Base-by-base conservation (phyloP, 2,113 vertebrate genomes). In the Barbus barbus region DNA sequence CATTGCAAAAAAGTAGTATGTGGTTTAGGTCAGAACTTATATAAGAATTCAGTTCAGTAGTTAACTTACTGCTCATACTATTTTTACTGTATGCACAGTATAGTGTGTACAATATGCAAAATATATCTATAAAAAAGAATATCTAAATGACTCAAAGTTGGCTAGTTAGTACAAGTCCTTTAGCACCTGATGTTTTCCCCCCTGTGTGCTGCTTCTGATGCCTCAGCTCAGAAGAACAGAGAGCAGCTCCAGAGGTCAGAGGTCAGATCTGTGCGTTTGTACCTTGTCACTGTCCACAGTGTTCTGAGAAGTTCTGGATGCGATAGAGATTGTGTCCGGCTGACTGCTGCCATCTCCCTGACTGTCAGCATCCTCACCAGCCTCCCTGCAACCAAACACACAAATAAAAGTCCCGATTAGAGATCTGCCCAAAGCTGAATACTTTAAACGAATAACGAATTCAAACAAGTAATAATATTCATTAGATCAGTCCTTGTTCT, bases 251-350 rank as follows among this genome's bases (percentile, higher is more conserved):
- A 83, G 58, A 71, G 71, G 14, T 53, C 8, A 38, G 22, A 72
- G 60, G 28, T 26, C 46, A 31, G 71, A 65, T 33, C 24, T 33
- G 56, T 28, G 12, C 78, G 63, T 83, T 92, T 95, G 90, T 97
- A 99, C 98, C 96, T 98, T 99, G 93, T 99, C 98, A 60, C 97
- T 99, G 93, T 99, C 98, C 86, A 97, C 94, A 18, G 98, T 99
- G 93, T 98, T 98, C 94, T 99, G 98, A 33, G 98, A 99, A 3
- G 97, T 99, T 87, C 98, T 95, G 83, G 98, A 99, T 20, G 97
- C 97, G 53, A 99, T 98, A 88, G 98, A 99, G 91, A 99, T 96
- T 83, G 97, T 99, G 83, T 99, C 98, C n/a, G 96, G 97, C 81
- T 99, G 98, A 91, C 98, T 99, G 93, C 97, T 97, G 86, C 97